Base-by-base conservation (phyloP, 2,888 invertebrate genomes). In the Papilio gigon region DNA sequence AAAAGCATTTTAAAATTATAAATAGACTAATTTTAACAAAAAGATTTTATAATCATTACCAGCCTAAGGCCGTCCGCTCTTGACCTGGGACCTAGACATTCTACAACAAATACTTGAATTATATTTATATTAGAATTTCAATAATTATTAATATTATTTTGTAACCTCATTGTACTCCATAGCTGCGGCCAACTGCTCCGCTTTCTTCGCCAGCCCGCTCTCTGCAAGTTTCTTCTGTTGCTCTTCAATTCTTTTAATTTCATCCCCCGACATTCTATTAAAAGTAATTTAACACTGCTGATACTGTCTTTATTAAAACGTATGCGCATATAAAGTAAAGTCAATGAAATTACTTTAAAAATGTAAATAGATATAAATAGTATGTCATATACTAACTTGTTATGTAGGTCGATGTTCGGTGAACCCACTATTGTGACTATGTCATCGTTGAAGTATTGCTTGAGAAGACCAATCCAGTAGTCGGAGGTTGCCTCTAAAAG, bases 381-480 rank as follows among this genome's bases (percentile, higher is more conserved):
- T 4, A 17, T n/a, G 50, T 40, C 35, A 12, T 11, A 33, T 74
- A 79, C 82, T 76, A 62, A 90, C 92, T 84, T 83, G 33, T 80
- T 76, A 73, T 92, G 92, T 63, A 92, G 74, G 17, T 84, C 78
- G 22, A 90, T 88, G 74, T 89, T 91, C 6, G 92, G 92, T 6
- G 94, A 93, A 50, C 94, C 94, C 4, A 96, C 92, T n/a, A 95
- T 86, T 5, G 94, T 93, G 72, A 93, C 91, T 4, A 93, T 88
- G 59, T 94, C 93, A 14, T 94, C 94, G 2, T 95, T 91, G 70
- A 96, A 93, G 86, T 95, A 96, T 72, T 93, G 93, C 68, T 93
- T 88, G 8, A 97, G 79, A 12, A 98, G 85, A n/a, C 89, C 84
- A 1, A 94, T 78, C 97, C 97, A 98, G 86, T 94, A 98, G 0